Evolutionary conservation across 2,113 vertebrate genomes (phyloP).

Genomic region (Rhegmatorhina hoffmannsi): DNA sequence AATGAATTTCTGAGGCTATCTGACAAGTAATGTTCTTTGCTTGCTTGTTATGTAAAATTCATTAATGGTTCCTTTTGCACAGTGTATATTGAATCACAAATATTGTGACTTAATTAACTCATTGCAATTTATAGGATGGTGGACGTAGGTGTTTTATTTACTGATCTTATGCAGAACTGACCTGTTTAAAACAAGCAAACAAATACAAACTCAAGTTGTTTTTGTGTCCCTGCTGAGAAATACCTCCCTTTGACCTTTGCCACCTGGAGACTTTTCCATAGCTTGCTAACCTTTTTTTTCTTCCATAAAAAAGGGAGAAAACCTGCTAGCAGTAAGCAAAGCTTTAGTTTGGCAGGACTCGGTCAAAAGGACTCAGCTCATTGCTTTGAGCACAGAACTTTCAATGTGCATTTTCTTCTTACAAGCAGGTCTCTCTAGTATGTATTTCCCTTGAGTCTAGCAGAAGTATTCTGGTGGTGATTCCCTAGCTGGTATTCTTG

Average conservation of each 20-base stretch:
- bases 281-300: background rate
- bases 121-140: background rate
- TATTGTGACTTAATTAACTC: slow-evolving; percentile 43
- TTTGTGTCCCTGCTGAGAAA: background rate
- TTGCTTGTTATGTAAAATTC: slow-evolving; percentile 37
- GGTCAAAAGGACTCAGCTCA: background rate
- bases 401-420: background rate
- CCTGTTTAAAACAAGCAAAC: background rate
- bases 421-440: background rate
- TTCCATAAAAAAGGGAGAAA: background rate
- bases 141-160: background rate
- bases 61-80: slow-evolving; percentile 22
- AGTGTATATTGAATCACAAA: slow-evolving; percentile 17
- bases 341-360: background rate
- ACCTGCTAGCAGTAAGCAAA: background rate
- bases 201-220: background rate
- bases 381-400: background rate
- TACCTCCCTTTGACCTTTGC: background rate
- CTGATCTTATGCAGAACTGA: background rate
- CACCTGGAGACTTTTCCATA: background rate
- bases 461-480: background rate
- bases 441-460: background rate
- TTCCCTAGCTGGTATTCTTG: background rate
- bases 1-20: slow-evolving; percentile 49
- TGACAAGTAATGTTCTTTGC: slow-evolving; percentile 39